Base-by-base conservation (phyloP, 2,888 invertebrate genomes). In the Lasioglossum marginatum region DNA sequence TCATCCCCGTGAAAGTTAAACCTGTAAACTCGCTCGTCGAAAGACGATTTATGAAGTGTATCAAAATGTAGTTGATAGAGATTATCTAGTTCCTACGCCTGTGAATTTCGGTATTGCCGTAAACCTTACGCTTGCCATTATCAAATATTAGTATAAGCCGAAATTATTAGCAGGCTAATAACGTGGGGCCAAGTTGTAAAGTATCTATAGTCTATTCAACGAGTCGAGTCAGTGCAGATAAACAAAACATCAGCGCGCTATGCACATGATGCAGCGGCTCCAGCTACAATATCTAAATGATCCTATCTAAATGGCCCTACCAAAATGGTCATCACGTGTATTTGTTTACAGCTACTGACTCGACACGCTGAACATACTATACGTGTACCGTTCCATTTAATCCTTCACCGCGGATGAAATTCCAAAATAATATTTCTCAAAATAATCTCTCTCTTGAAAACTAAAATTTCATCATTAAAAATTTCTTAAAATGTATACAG, bases 281-380 rank as follows among this genome's bases (percentile, higher is more conserved):
- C 66, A 23, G 34, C 66, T 68, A 37, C 66, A 68, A 37, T 68
- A 68, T 68, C 66, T 68, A 68, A 68, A 68, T 37, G 66, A 37
- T 34, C 1, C 19, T 37, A 68, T 68, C 66, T 68, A 68, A 68
- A 68, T 68, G 66, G 37, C 23, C 27, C 77, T 37, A 23, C 66
- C 66, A 68, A 37, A 68, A 68, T 34, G 66, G 66, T 68, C 66
- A 68, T 68, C 37, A 68, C 66, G 34, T 37, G 66, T 37, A 68
- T 34, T 68, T 68, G 66, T 68, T 68, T 68, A 45, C 72, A 72
- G 45, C 43, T 14, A 45, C 45, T 45, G 45, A 45, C 45, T 71
- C 66, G 66, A 37, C 66, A 37, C 37, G 37, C 16, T 68, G 23
- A 68, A 68, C 66, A 68, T 34, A 12, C 34, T 68, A 34, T 68